A percentile compares a stretch with the other conserved stretches of the same genome.
phyloP scores from a whole-genome alignment of 2,113 vertebrate species.

The Tricholaema leucomelas region DNA sequence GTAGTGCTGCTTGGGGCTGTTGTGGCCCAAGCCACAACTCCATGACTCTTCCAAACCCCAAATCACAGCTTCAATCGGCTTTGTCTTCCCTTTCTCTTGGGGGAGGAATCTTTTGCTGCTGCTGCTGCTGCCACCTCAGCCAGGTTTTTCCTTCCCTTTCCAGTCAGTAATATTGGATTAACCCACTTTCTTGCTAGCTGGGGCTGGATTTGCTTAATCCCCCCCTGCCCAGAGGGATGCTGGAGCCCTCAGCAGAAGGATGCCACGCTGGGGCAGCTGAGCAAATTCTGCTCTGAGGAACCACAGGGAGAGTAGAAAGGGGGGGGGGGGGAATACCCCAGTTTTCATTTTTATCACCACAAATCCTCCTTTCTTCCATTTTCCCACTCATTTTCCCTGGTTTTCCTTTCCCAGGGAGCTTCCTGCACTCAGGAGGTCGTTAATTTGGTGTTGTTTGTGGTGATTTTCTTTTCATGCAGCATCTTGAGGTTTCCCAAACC shows the following conservation, averaged over 20 bases:
- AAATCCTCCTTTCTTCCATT: not conserved
- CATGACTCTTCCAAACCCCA: rapidly evolving
- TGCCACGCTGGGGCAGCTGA: not conserved
- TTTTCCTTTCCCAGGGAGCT: not conserved
- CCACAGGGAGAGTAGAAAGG: not conserved
- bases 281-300: constrained; percentile 38
- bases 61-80: not conserved
- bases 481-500: not conserved
- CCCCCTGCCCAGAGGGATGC: constrained; percentile 5
- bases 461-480: rapidly evolving
- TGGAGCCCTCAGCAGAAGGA: constrained; percentile 40
- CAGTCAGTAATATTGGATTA: constrained; percentile 80
- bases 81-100: rapidly evolving
- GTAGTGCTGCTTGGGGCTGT: no score
- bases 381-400: not conserved
- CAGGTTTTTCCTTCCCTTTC: constrained; percentile 30
- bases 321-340: not conserved
- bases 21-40: no score
- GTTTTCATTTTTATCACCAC: constrained; percentile 20
- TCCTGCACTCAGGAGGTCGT: rapidly evolving
- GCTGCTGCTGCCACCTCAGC: rapidly evolving
- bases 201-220: constrained; percentile 79
- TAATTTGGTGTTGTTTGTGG: no score
- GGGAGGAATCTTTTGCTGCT: not conserved
- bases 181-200: constrained; percentile 75